Conservation (phyloP, 2,797 vertebrate species). For the Nasua narica region DNA sequence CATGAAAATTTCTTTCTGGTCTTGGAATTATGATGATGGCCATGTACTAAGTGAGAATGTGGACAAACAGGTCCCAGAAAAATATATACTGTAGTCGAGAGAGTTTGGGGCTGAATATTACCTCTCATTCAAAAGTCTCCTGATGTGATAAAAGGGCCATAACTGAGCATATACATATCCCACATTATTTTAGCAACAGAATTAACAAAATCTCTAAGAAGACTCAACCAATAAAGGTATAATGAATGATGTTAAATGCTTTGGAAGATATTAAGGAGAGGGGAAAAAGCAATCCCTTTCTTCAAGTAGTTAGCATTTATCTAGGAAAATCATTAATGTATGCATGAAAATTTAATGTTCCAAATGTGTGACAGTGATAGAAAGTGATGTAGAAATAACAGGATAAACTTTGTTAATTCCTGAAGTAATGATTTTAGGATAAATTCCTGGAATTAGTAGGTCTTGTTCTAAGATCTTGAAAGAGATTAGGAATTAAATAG, state of each 20-base stretch:
- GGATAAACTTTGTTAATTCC: neutral
- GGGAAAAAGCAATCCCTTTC: neutral
- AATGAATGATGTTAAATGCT: neutral
- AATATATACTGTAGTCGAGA: neutral
- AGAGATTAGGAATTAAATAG: slow-evolving; percentile 12
- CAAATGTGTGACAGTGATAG: neutral
- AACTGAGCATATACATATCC: neutral
- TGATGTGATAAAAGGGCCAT: neutral
- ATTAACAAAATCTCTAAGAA: neutral
- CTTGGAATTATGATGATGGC: neutral
- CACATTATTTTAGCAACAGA: neutral
- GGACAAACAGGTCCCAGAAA: neutral
- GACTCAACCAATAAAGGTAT: neutral
- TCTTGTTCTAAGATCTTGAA: neutral
- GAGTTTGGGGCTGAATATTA: neutral
- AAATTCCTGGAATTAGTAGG: neutral
- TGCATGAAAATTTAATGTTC: neutral
- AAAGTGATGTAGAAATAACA: neutral
- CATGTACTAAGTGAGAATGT: neutral
- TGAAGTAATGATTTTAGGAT: neutral
- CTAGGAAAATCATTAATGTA: neutral
- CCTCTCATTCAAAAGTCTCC: neutral
- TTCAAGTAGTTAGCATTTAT: neutral
- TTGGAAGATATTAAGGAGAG: neutral
- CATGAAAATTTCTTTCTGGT: neutral